A percentile compares a stretch with the other conserved stretches of the same genome.
Evolutionary conservation across 2,113 vertebrate species (phyloP).

Genomic region (Elephas maximus): DNA sequence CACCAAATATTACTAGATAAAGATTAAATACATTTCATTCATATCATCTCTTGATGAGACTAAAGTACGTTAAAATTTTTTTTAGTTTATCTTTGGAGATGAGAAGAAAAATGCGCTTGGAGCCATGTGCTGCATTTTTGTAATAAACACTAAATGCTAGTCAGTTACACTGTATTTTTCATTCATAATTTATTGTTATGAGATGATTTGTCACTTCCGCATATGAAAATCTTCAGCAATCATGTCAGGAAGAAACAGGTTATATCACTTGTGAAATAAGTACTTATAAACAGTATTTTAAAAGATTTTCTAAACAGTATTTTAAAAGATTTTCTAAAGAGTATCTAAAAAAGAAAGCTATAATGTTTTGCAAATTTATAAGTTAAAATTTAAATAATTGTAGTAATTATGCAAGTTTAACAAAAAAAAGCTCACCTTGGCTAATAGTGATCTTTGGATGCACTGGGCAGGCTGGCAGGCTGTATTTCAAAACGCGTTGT

Average conservation of each 20-base stretch:
- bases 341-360: conserved; percentile 62
- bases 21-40: conserved; percentile 65
- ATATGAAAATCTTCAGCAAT: conserved; percentile 73
- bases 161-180: conserved; percentile 66
- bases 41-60: conserved; percentile 60
- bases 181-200: conserved; percentile 79
- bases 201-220: conserved; percentile 73
- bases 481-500: conserved; percentile 41
- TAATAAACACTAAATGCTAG: conserved; percentile 69
- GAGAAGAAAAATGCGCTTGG: conserved; percentile 69
- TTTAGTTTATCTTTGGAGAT: conserved; percentile 63
- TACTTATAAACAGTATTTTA: conserved; percentile 57
- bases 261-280: conserved; percentile 68
- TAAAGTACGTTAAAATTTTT: conserved; percentile 28
- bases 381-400: conserved; percentile 52
- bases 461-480: not conserved
- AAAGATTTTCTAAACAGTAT: conserved; percentile 60
- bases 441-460: not conserved
- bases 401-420: conserved; percentile 41
- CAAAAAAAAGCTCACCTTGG: conserved; percentile 22
- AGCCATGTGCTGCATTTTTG: conserved; percentile 48
- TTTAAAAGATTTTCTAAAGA: conserved; percentile 55
- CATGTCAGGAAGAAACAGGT: conserved; percentile 65
- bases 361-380: conserved; percentile 69
- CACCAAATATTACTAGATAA: conserved; percentile 60